Percentiles rank a stretch among this genome's conserved stretches.
Evolutionary conservation across 2,888 invertebrate genomes (phyloP).

Genomic region (Autographa gamma): DNA sequence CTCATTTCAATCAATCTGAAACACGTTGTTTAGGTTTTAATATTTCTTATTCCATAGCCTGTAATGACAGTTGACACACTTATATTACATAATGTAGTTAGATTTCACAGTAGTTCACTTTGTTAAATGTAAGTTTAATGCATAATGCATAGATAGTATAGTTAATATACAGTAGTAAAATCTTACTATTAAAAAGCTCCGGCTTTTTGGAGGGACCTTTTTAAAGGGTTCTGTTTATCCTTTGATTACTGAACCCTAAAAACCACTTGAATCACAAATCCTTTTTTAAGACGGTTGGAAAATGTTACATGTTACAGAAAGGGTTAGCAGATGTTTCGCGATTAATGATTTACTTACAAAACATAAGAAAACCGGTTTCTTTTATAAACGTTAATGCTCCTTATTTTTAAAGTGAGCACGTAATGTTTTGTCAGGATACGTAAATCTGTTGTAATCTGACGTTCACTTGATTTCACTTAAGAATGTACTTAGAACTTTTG

Average conservation of each 20-base stretch:
- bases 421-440: constrained; percentile 22
- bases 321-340: constrained; percentile 79
- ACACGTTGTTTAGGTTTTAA: no score
- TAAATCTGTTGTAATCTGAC: constrained; percentile 14
- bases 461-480: not conserved
- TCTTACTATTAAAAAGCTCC: no score
- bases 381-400: constrained; percentile 36
- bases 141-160: no score
- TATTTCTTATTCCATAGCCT: no score
- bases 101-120: no score
- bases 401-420: constrained; percentile 48
- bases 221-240: not conserved
- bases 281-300: not conserved
- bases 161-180: no score
- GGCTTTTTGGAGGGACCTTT: no score
- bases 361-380: constrained; percentile 49
- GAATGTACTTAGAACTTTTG: not conserved
- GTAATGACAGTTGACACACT: no score
- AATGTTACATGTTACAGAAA: constrained; percentile 59
- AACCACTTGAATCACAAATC: not conserved
- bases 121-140: no score
- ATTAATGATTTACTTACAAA: constrained; percentile 78
- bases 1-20: no score
- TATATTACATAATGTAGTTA: no score
- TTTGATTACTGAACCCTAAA: not conserved